These are phyloP conservation scores for Rotaria macrura DNA, from an alignment of 2,888 invertebrate species.

Conservation along the genomic window DNA sequence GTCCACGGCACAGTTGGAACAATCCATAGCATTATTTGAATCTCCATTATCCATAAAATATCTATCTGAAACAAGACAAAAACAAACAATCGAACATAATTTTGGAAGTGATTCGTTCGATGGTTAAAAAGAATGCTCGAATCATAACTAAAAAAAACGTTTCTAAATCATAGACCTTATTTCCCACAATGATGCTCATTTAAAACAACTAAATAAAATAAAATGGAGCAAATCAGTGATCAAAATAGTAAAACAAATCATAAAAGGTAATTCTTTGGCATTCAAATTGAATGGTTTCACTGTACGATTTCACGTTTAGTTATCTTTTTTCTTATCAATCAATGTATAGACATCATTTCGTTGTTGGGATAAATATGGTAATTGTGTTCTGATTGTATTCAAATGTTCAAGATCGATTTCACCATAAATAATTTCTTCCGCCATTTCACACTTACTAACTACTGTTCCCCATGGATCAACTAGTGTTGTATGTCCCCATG, in stretches of 20 bases:
- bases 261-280: too few relatives aligned
- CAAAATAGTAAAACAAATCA: too few relatives aligned
- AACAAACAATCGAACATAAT: not conserved
- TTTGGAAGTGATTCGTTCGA: not conserved
- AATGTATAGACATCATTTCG: conserved; percentile 27
- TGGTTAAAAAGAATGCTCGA: too few relatives aligned
- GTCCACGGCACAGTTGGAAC: too few relatives aligned
- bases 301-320: not conserved
- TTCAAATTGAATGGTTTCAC: too few relatives aligned
- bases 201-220: too few relatives aligned
- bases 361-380: conserved; percentile 31
- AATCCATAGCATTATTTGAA: not conserved
- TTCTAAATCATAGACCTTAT: too few relatives aligned
- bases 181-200: too few relatives aligned
- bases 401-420: conserved; percentile 32
- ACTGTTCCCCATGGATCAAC: conserved; percentile 29
- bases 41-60: not conserved
- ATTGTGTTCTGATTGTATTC: conserved; percentile 18
- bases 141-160: too few relatives aligned
- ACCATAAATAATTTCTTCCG: conserved; percentile 29
- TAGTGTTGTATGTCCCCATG: conserved; percentile 31
- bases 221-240: too few relatives aligned
- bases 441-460: conserved; percentile 22
- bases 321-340: not conserved
- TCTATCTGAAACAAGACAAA: not conserved